Base-by-base conservation (phyloP, 2,113 vertebrate genomes). In the Alethe diademata region DNA sequence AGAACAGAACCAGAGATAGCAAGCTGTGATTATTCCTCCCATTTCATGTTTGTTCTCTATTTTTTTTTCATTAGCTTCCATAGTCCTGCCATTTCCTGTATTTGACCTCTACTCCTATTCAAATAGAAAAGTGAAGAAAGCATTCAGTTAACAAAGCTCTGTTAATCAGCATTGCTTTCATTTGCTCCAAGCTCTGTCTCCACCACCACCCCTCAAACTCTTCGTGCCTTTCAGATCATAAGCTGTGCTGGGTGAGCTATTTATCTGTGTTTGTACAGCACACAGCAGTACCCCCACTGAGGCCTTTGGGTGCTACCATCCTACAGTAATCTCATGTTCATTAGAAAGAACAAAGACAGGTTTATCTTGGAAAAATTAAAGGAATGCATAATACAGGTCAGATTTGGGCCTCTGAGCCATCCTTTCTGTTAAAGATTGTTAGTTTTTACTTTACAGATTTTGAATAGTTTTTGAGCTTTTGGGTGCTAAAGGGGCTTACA, bases 231-330 rank as follows among this genome's bases (percentile, higher is more conserved):
- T 75, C 22, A 50, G 40, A 45, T 38, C 19, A 47, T 25, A 80
- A 76, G 10, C 19, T 73, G 19, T 83, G 19, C 64, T 69, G 72
- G 15, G 19, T 1, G 6, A 76, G 5, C 17, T 67, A 8, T 88
- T 90, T 92, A 56, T 86, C 82, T 83, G 23, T 69, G 22, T 76
- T 86, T 90, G 54, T 65, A 69, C 67, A 87, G 54, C 42, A 82
- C 1, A 0, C 25, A 71, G 25, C 31, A 11, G 33, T 62, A 33
- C 29, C 23, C 6, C 58, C 38, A 38, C 8, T 18, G 29, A 22
- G 45, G 45, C 7, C 28, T 81, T 73, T 81, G 61, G 29, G 48
- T 85, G 33, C 23, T 54, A 35, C 33, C 47, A 22, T 58, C 28
- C 47, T 45, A 26, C 29, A 78, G 28, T 23, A 74, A 54, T 54